phyloP scores from a whole-genome alignment of 2,797 vertebrate species.

The Sebastolobus altivelis region DNA sequence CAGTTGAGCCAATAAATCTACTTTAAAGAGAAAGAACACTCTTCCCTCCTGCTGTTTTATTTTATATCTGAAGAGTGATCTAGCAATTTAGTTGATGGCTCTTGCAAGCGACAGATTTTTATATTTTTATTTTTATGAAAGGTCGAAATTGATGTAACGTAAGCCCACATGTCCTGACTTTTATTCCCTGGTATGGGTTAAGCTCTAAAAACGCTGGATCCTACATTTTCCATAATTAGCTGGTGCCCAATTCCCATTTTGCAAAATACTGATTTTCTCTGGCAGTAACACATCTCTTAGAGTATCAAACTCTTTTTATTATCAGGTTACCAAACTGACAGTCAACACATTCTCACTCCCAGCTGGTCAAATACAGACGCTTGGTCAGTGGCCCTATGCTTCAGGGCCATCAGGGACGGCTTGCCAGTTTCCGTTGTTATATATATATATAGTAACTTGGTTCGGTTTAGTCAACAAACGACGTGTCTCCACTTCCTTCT shows the following conservation, averaged over 20 bases:
- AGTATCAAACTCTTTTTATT: too few relatives aligned
- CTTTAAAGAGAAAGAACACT: neutral
- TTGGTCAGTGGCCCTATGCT: too few relatives aligned
- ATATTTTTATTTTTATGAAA: neutral
- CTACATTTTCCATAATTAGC: neutral
- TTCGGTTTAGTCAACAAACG: too few relatives aligned
- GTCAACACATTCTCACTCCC: too few relatives aligned
- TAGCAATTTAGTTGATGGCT: neutral
- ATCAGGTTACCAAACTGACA: too few relatives aligned
- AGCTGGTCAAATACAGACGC: too few relatives aligned
- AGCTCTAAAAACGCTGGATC: neutral
- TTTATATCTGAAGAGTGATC: constrained; percentile 10
- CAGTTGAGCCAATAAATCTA: constrained; percentile 1
- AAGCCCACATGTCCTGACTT: neutral
- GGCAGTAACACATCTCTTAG: neutral
- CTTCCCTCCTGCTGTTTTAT: neutral
- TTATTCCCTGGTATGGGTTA: neutral
- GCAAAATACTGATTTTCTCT: neutral
- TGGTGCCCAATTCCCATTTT: neutral
- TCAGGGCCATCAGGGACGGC: too few relatives aligned
- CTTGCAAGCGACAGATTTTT: neutral
- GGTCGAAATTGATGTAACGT: neutral
- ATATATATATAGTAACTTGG: too few relatives aligned
- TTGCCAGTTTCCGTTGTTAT: too few relatives aligned
- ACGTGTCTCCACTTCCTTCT: too few relatives aligned